These are phyloP conservation scores for Liopterus haemorrhoidalis DNA, from an alignment of 2,888 invertebrate species.

Conservation along the genomic window DNA sequence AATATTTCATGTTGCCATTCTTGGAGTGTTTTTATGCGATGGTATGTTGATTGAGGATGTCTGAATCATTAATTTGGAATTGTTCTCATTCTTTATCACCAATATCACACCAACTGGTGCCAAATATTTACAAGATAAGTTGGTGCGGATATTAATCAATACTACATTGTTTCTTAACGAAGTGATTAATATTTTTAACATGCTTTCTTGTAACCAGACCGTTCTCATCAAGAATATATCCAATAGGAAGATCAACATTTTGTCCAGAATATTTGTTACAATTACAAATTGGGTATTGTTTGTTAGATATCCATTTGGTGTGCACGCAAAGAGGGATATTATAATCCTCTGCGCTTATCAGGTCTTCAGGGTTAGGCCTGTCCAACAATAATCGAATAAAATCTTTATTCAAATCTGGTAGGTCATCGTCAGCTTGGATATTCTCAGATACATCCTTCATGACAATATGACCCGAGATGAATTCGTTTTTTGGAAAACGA, in stretches of 20 bases:
- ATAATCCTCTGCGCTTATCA: conserved; percentile 5
- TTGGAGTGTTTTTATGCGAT: too few relatives aligned
- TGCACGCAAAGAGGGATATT: too few relatives aligned
- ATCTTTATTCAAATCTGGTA: conserved; percentile 8
- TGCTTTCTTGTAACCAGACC: too few relatives aligned
- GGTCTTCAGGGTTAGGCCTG: conserved; percentile 10
- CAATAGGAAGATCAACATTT: conserved; percentile 17
- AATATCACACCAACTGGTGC: too few relatives aligned
- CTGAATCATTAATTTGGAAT: too few relatives aligned
- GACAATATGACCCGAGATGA: conserved; percentile 14
- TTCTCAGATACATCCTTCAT: conserved; percentile 16
- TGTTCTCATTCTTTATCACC: too few relatives aligned
- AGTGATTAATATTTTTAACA: too few relatives aligned
- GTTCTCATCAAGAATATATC: conserved; percentile 11
- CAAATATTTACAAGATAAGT: too few relatives aligned
- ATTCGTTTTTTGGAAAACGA: conserved; percentile 2
- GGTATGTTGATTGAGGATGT: too few relatives aligned
- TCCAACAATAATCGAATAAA: conserved; percentile 14
- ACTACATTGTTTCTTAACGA: too few relatives aligned
- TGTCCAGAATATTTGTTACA: conserved; percentile 1
- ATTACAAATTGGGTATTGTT: conserved; percentile 8
- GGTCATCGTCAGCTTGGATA: conserved; percentile 3
- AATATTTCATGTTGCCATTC: too few relatives aligned
- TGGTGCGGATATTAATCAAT: too few relatives aligned
- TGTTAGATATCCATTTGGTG: background rate